These are phyloP conservation scores for Pipa parva DNA, from an alignment of 2,113 vertebrate genomes.

Conservation along the genomic window DNA sequence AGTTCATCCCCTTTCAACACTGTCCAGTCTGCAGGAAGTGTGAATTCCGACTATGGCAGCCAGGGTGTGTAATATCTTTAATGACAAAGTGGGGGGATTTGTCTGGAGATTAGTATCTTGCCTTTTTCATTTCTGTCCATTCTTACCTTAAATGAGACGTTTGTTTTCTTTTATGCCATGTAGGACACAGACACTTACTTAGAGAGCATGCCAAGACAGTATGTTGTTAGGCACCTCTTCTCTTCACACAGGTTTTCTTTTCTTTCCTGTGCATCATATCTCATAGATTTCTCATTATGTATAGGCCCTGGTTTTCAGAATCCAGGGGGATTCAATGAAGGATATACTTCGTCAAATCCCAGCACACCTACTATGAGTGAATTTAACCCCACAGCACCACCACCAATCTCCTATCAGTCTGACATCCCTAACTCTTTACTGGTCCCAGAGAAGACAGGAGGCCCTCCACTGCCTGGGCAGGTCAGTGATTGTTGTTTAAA, in stretches of 20 bases:
- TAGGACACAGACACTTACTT: too few relatives aligned
- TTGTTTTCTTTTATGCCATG: too few relatives aligned
- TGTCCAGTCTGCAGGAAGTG: slow-evolving; percentile 54
- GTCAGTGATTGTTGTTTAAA: slow-evolving; percentile 49
- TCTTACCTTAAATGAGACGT: too few relatives aligned
- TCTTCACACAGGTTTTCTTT: too few relatives aligned
- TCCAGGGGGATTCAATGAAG: slow-evolving; percentile 74
- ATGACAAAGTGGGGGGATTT: too few relatives aligned
- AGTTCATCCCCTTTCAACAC: slow-evolving; percentile 68
- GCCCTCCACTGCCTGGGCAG: slow-evolving; percentile 69
- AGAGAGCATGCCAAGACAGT: too few relatives aligned
- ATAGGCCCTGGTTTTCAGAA: slow-evolving; percentile 74
- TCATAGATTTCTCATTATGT: slow-evolving; percentile 22
- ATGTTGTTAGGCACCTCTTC: too few relatives aligned
- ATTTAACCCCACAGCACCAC: slow-evolving; percentile 68
- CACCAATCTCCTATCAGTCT: slow-evolving; percentile 74
- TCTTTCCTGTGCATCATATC: too few relatives aligned
- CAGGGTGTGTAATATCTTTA: slow-evolving; percentile 58
- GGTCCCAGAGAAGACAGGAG: slow-evolving; percentile 69
- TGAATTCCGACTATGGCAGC: slow-evolving; percentile 55
- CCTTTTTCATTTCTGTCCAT: too few relatives aligned
- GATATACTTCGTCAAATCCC: slow-evolving; percentile 69
- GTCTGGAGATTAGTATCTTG: too few relatives aligned
- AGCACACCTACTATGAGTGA: slow-evolving; percentile 78
- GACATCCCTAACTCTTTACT: slow-evolving; percentile 73